Evolutionary conservation across 2,113 vertebrate species (phyloP), one percentile per base, ranked within the genome.

Genomic region (Chlamydotis undulata): DNA sequence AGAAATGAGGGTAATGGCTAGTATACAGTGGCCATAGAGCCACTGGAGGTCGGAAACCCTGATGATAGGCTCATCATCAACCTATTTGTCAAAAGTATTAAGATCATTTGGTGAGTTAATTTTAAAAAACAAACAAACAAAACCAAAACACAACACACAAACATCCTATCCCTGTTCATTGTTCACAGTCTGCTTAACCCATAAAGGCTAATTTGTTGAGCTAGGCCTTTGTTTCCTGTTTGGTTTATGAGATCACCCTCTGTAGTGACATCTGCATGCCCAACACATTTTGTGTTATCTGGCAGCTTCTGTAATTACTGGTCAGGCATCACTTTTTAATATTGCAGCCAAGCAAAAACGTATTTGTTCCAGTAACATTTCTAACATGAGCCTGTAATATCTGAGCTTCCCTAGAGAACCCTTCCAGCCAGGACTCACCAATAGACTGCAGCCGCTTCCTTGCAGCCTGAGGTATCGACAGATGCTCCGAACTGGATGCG

Each of bases 391-490:
- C 49, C 71, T 89, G 80, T 91, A 95, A 95, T 96, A 96, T 83
- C 77, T 3, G 75, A 88, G 67, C 50, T 60, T 96, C 97, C 96
- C 97, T 61, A 74, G 97, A 93, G 97, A 96, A 47, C 68, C 45
- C 71, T 97, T 88, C 74, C 70, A 92, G 88, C 73, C 87, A 82
- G 89, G 56, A 59, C n/a, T 91, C 6, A 5, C 95, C 95, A 95
- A 87, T 97, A 96, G 97, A 93, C 77, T 26, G 53, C 90, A 82
- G 74, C 85, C 80, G 22, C 96, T 96, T 87, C 39, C 5, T 80
- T 88, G 78, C 93, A 94, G 96, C 97, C 95, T 22, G 73, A 89
- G 95, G 86, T 94, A 96, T 96, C 45, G 95, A 96, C 98, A 98
- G 97, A 97, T 97, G 97, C 93, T 98, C 87, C 67, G 18, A 89